These are phyloP conservation scores for Agrotis puta DNA, from an alignment of 2,888 invertebrate genomes.

Conservation along the genomic window DNA sequence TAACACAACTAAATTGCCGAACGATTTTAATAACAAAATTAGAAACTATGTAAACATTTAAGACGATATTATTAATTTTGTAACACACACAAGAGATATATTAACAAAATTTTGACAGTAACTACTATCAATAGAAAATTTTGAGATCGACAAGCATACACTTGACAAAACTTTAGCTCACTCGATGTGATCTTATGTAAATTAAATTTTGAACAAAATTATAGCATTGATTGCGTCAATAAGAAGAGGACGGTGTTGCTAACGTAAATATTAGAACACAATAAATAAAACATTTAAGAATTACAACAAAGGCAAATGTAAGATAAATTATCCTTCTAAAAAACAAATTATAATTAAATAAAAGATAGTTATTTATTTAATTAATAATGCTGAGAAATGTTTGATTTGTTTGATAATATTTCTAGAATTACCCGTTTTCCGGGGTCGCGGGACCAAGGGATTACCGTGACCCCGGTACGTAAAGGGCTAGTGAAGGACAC, in stretches of 20 bases:
- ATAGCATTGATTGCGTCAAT: not conserved
- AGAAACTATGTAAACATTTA: constrained; percentile 29
- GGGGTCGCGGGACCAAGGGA: too few relatives aligned
- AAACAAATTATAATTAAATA: not conserved
- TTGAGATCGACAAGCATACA: not conserved
- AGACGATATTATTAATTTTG: constrained; percentile 45
- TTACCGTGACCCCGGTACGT: too few relatives aligned
- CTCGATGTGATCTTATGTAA: not conserved
- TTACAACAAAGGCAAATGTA: not conserved
- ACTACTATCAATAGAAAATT: constrained; percentile 25
- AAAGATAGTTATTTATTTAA: not conserved
- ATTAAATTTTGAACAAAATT: constrained; percentile 19
- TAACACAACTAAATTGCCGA: constrained; percentile 35
- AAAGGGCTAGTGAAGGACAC: too few relatives aligned
- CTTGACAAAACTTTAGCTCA: constrained; percentile 8
- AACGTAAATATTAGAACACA: too few relatives aligned
- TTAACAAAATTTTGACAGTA: constrained; percentile 32
- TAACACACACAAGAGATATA: constrained; percentile 17
- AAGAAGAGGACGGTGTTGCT: not conserved
- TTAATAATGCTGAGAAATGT: not conserved
- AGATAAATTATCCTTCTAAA: not conserved
- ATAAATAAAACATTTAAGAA: not conserved
- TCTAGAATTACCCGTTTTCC: not conserved
- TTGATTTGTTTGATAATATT: not conserved
- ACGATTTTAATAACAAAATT: constrained; percentile 41